These are phyloP conservation scores for Passer montanus DNA, from an alignment of 2,113 vertebrate genomes.

Conservation along the genomic window DNA sequence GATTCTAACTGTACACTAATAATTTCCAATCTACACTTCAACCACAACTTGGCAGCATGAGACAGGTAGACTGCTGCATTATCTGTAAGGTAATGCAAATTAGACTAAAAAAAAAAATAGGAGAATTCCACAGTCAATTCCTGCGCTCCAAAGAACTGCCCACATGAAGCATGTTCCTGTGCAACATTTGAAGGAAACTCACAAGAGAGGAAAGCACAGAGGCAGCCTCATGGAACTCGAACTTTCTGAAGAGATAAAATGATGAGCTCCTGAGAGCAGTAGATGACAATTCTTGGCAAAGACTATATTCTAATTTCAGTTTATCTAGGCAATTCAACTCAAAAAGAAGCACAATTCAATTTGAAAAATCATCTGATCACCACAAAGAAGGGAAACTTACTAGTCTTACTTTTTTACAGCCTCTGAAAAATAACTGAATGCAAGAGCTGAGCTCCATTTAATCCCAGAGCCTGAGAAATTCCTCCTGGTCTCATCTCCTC, in stretches of 20 bases:
- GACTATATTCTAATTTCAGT: background rate
- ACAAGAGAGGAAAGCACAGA: background rate
- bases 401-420: background rate
- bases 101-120: background rate
- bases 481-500: background rate
- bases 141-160: background rate
- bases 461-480: background rate
- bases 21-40: background rate
- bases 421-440: background rate
- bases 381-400: background rate
- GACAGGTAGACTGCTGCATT: background rate
- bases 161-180: background rate
- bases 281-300: background rate
- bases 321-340: background rate
- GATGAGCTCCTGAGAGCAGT: accelerated
- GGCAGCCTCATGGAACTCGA: background rate
- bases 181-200: background rate
- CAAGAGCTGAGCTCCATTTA: background rate
- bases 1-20: background rate
- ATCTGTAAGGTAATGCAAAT: background rate
- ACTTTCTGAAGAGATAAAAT: background rate
- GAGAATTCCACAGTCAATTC: background rate
- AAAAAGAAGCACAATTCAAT: background rate
- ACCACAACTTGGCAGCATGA: background rate
- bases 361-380: background rate